Evolutionary conservation across 2,888 invertebrate species (phyloP).

Genomic region (Stenichneumon culpator): DNA sequence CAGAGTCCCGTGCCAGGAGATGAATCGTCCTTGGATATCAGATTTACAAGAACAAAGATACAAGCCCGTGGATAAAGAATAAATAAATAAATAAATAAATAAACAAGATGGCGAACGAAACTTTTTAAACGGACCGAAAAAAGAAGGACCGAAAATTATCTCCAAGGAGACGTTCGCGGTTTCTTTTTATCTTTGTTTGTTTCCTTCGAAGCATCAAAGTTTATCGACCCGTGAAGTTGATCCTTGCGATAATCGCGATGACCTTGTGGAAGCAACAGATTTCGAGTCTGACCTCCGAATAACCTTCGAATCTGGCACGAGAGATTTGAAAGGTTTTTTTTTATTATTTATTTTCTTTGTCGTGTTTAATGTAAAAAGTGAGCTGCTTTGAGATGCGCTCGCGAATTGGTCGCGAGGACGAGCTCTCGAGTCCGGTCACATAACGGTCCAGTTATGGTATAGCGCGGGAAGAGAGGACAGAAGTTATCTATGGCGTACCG

Average conservation of each 20-base stretch:
- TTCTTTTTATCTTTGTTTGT: neutral
- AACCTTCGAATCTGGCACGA: neutral
- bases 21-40: neutral
- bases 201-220: neutral
- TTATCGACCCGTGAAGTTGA: constrained; percentile 35
- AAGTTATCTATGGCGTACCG: constrained; percentile 41
- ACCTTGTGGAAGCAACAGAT: constrained; percentile 31
- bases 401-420: constrained; percentile 56
- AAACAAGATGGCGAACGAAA: neutral
- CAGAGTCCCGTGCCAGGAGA: neutral
- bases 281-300: neutral
- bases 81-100: too few relatives aligned
- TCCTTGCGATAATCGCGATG: constrained; percentile 43
- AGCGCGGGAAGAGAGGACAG: constrained; percentile 74
- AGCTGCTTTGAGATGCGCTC: constrained; percentile 35
- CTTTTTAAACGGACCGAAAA: neutral
- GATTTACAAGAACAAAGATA: too few relatives aligned
- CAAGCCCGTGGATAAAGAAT: too few relatives aligned
- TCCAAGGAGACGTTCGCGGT: neutral
- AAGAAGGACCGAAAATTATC: neutral
- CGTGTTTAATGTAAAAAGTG: neutral
- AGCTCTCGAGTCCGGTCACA: constrained; percentile 80
- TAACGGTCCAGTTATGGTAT: constrained; percentile 84
- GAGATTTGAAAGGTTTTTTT: neutral
- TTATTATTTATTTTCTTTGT: neutral